These are phyloP conservation scores for Drosophila incognita DNA, from an alignment of 2,888 invertebrate species.

Conservation along the genomic window DNA sequence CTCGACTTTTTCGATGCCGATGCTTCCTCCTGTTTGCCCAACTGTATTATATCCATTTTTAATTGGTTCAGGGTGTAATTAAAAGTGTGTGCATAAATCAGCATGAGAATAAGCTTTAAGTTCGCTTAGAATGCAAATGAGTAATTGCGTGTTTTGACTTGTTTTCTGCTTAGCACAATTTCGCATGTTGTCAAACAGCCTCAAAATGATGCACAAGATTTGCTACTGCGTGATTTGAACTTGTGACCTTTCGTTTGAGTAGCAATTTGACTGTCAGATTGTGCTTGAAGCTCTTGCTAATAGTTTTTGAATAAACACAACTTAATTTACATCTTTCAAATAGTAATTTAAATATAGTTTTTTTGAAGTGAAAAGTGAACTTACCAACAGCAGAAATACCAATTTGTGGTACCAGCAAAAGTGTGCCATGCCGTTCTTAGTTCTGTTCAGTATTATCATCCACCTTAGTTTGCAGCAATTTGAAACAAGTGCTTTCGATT, in stretches of 20 bases:
- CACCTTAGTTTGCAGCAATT: slow-evolving; percentile 26
- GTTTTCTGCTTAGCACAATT: not conserved
- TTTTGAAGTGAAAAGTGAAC: slow-evolving; percentile 31
- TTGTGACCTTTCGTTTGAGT: slow-evolving; percentile 5
- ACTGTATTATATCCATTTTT: not conserved
- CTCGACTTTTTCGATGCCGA: not conserved
- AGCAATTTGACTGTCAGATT: slow-evolving; percentile 4
- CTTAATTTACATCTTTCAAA: not conserved
- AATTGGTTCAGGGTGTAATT: not conserved
- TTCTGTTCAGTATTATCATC: slow-evolving; percentile 27
- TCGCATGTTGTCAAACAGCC: slow-evolving; percentile 2
- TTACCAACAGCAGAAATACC: slow-evolving; percentile 81
- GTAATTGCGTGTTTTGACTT: not conserved
- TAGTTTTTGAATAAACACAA: too few relatives aligned
- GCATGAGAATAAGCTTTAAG: not conserved
- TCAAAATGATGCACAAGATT: not conserved
- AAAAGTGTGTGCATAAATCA: slow-evolving; percentile 1
- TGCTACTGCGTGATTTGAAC: not conserved
- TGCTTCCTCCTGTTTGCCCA: not conserved
- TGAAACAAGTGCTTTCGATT: slow-evolving; percentile 41
- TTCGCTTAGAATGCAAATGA: not conserved
- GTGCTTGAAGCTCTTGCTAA: not conserved
- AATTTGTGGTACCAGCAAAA: slow-evolving; percentile 80
- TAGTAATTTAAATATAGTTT: too few relatives aligned
- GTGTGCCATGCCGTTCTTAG: slow-evolving; percentile 70